A percentile compares a stretch with the other conserved stretches of the same genome.
Conservation (phyloP, 2,797 vertebrate genomes). For the Leptoclinus maculatus region DNA sequence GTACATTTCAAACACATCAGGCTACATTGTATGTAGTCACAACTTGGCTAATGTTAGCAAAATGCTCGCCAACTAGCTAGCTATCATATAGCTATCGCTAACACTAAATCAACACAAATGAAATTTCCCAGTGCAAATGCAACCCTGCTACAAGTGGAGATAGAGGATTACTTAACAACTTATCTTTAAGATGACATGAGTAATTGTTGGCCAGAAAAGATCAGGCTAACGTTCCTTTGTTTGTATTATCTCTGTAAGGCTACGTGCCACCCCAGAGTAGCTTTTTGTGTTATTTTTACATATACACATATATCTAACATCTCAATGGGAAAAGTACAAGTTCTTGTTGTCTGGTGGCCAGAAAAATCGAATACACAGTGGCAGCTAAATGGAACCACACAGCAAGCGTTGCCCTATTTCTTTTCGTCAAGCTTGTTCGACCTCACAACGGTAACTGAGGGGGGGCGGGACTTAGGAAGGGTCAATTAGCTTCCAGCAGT, state of each 20-base stretch:
- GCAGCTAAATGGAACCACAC: neutral
- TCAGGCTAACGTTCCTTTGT: neutral
- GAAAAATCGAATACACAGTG: neutral
- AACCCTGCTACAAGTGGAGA: too few species aligned
- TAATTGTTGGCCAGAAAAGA: neutral
- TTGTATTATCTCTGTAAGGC: neutral
- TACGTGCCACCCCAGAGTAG: neutral
- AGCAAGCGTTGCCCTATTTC: neutral
- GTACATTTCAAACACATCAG: too few species aligned
- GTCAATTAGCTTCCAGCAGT: slow-evolving; percentile 22
- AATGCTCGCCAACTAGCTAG: too few species aligned
- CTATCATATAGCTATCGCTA: too few species aligned
- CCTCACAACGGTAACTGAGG: neutral
- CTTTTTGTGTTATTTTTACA: neutral
- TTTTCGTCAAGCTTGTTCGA: neutral
- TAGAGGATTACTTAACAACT: too few species aligned
- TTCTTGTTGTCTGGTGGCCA: neutral
- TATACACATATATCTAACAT: neutral
- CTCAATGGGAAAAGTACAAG: neutral
- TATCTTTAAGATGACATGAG: neutral
- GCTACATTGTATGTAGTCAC: too few species aligned
- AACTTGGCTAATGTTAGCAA: too few species aligned
- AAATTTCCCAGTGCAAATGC: too few species aligned
- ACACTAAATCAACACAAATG: too few species aligned
- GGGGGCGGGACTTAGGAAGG: neutral